These are phyloP conservation scores for Hemicentrotus pulcherrimus DNA, from an alignment of 35 echinoderm and acorn worm genomes.

Conservation along the genomic window DNA sequence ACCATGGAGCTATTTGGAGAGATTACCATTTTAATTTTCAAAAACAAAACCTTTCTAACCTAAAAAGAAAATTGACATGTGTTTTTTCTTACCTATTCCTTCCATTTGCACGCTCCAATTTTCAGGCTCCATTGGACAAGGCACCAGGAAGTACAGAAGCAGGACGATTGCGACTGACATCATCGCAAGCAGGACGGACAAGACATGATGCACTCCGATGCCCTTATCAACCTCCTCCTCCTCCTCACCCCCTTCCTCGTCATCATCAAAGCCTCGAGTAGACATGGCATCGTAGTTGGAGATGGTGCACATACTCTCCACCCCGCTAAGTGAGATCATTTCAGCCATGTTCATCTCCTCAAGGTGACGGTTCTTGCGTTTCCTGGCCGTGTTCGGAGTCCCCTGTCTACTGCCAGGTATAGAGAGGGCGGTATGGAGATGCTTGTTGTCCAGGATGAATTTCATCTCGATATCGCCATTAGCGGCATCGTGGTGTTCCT, in stretches of 20 bases:
- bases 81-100: neutral
- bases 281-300: constrained; percentile 34
- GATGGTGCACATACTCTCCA: constrained; percentile 20
- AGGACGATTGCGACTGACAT: constrained; percentile 20
- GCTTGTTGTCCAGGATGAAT: neutral
- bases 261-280: neutral
- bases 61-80: neutral
- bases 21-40: too few species aligned
- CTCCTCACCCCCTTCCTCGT: neutral
- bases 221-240: constrained; percentile 7
- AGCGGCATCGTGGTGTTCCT: neutral
- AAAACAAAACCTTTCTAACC: too few species aligned
- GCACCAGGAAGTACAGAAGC: constrained; percentile 26
- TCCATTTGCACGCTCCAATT: constrained; percentile 23
- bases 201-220: constrained; percentile 46
- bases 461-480: constrained; percentile 26
- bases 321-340: constrained; percentile 19
- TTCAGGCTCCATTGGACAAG: constrained; percentile 7
- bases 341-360: constrained; percentile 17
- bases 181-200: neutral
- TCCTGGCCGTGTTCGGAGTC: neutral
- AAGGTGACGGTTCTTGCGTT: neutral
- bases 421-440: neutral
- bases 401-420: neutral
- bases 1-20: too few species aligned